Conservation (phyloP, 2,797 vertebrate genomes). For the Malurus splendens region DNA sequence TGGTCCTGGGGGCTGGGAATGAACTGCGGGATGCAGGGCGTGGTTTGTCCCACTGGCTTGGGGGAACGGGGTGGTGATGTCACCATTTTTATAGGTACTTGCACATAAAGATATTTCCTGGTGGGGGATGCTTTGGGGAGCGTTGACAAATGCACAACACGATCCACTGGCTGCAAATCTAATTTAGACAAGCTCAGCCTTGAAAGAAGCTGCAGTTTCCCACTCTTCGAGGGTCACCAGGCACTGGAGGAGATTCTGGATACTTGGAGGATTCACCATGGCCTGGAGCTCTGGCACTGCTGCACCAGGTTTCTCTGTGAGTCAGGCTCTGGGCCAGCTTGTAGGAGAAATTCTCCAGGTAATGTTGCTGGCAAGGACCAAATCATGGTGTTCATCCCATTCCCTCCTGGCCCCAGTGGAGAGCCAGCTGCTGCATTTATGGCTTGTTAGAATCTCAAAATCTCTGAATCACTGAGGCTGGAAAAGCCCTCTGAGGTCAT, state of each 20-base stretch:
- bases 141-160: neutral
- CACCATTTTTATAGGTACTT: slow-evolving; percentile 26
- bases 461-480: neutral
- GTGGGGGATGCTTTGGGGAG: neutral
- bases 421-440: neutral
- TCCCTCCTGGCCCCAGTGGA: neutral
- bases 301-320: neutral
- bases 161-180: neutral
- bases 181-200: neutral
- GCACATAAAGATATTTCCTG: slow-evolving; percentile 5
- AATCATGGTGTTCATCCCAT: neutral
- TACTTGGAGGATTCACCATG: neutral
- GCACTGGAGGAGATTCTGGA: neutral
- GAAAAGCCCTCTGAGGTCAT: neutral
- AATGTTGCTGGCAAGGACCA: neutral
- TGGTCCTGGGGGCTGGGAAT: neutral
- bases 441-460: neutral
- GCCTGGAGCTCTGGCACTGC: neutral
- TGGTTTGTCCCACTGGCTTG: neutral
- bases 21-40: neutral
- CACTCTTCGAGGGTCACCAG: neutral
- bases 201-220: neutral
- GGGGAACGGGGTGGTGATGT: neutral
- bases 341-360: neutral
- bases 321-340: neutral